Evolutionary conservation across 1,140 invertebrate species (phyloP), one percentile per base, ranked within the genome.

Genomic region (Cotesia typhae): DNA sequence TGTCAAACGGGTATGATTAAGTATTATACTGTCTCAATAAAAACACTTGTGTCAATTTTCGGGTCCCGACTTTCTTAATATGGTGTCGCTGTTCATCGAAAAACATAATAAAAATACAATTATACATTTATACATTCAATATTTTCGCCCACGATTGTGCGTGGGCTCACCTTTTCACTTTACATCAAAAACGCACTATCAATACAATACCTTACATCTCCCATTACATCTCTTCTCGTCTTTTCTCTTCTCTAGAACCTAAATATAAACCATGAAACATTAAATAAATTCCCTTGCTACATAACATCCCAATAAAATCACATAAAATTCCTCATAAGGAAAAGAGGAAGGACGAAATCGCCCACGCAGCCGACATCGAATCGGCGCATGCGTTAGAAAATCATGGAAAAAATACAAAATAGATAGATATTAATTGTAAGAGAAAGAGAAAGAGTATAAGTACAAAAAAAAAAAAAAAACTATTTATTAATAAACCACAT

Each of bases 321-420:
- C 28, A 28, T 3, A 28, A 28, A 28, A 28, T 28, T 71, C 63
- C 52, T 36, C 51, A 72, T 67, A 72, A 72, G 71, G 71, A 72
- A 72, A 72, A 53, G 53, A 67, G 65, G 65, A 67, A 72, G 65
- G 71, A 72, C 65, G 55, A 37, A 47, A 55, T 38, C 53, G 55
- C 53, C 53, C 55, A 59, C 53, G 55, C 55, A n/a, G 4, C 2
- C 3, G 35, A 52, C 53, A 14, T n/a, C 37, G 35, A 59, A n/a
- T 37, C 36, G 5, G 64, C 71, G 57, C 65, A 59, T 59, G 66
- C 65, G 65, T 20, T 37, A 4, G 51, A 35, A 4, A 17, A n/a
- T 14, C 12, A 6, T 52, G 10, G 47, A 47, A n/a, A 6, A 17
- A 59, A 17, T 59, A 12, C 3, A 61, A 17, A 20, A 57, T 5